Percentiles rank a stretch among this genome's conserved stretches.
Evolutionary conservation across 2,888 invertebrate species (phyloP).

Genomic region (Erpobdella octoculata): DNA sequence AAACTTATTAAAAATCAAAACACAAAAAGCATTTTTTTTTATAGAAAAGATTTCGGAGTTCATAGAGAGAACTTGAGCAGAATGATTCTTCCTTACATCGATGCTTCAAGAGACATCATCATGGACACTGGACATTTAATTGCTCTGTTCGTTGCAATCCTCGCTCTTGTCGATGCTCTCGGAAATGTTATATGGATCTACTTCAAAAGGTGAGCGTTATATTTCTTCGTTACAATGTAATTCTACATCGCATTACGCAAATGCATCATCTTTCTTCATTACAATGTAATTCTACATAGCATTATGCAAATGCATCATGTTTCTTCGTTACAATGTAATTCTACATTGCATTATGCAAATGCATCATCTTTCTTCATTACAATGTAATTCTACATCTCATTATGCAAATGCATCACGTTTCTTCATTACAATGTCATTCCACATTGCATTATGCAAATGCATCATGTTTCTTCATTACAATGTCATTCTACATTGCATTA

Average conservation of each 20-base stretch:
- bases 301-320: too few species aligned
- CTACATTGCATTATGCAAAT: too few species aligned
- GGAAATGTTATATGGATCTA: slow-evolving; percentile 49
- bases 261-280: too few species aligned
- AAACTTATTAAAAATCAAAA: not conserved
- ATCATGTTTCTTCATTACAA: too few species aligned
- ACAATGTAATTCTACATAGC: too few species aligned
- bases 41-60: slow-evolving; percentile 34
- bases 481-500: too few species aligned
- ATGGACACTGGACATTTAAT: slow-evolving; percentile 45
- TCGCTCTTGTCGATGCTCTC: slow-evolving; percentile 46
- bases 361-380: too few species aligned
- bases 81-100: slow-evolving; percentile 36
- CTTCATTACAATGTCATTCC: not conserved
- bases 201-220: slow-evolving; percentile 38
- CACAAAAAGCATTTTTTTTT: too few species aligned
- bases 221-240: not conserved
- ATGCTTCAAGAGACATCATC: slow-evolving; percentile 43
- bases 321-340: not conserved
- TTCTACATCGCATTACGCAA: too few species aligned
- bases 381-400: too few species aligned
- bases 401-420: not conserved
- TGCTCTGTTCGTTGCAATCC: slow-evolving; percentile 44
- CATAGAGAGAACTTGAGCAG: slow-evolving; percentile 32
- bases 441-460: too few species aligned